Percentiles rank a stretch among this genome's conserved stretches.
Evolutionary conservation across 2,888 invertebrate species (phyloP).

Genomic region (Andrena hattorfiana): DNA sequence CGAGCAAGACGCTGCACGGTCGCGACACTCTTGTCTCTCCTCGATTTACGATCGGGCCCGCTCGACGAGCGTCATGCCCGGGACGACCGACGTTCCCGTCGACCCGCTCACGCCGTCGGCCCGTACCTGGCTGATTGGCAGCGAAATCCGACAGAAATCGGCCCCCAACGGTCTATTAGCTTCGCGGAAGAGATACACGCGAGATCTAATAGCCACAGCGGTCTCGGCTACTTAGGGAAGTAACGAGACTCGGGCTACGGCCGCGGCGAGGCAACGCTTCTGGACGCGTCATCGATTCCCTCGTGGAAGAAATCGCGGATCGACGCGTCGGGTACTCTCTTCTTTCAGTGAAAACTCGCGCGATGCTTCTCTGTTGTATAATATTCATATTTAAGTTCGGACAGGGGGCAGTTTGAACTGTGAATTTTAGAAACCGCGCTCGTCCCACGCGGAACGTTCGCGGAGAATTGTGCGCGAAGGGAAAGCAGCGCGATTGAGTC

Average conservation of each 20-base stretch:
- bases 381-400: not conserved
- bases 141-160: slow-evolving; percentile 69
- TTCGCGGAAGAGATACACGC: slow-evolving; percentile 56
- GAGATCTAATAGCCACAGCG: slow-evolving; percentile 46
- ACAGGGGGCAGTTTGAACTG: not conserved
- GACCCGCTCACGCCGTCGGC: slow-evolving; percentile 30
- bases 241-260: slow-evolving; percentile 44
- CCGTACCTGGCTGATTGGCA: slow-evolving; percentile 61
- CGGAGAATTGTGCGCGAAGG: not conserved
- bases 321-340: not conserved
- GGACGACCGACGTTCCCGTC: slow-evolving; percentile 52
- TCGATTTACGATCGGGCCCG: slow-evolving; percentile 73
- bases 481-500: slow-evolving; percentile 3
- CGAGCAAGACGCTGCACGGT: slow-evolving; percentile 66
- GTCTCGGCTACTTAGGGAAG: not conserved
- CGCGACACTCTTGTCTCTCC: slow-evolving; percentile 72
- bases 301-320: slow-evolving; percentile 12
- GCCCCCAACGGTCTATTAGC: slow-evolving; percentile 69
- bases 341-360: not conserved
- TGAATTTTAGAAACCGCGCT: not conserved
- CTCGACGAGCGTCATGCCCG: slow-evolving; percentile 51
- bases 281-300: slow-evolving; percentile 29
- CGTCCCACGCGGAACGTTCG: not conserved
- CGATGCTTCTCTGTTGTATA: not conserved
- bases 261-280: slow-evolving; percentile 11